Base-by-base conservation (phyloP, 2,797 vertebrate species). In the Microhierax caerulescens region DNA sequence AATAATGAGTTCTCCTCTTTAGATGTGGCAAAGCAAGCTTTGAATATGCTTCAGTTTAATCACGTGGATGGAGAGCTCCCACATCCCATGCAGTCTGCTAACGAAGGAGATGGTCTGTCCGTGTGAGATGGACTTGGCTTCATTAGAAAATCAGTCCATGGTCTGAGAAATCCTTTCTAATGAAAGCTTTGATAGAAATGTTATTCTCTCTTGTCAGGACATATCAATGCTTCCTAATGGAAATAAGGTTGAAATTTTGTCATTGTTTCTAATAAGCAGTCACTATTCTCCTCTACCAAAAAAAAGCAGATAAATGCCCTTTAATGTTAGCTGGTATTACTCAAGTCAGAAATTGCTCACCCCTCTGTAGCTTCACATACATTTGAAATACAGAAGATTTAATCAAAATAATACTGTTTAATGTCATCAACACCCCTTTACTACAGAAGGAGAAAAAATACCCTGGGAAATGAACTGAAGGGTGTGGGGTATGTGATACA, bases 191-290 rank as follows among this genome's bases (percentile, higher is more conserved):
- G 75, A 43, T 23, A 51, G 30, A 88, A 78, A 64, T 2, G 2
- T 59, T 89, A 2, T 43, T 91, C 28, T 37, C 18, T 88, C 25
- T 82, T 67, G 34, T 86, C n/a, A 78, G 37, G 34, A 76, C 25
- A 75, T 88, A 50, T 10, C 0, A 1, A 67, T 51, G 41, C 5
- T 72, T 83, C 88, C 60, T 56, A 43, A 69, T 59, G 23, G 53
- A 90, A 97, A 90, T 93, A 81, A 93, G 96, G 10, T 36, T 84
- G 61, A 54, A 50, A 54, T 57, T 63, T 88, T 90, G 34, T 89
- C 47, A 24, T 18, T 63, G 21, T 95, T 96, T 88, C 30, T 93
- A 82, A 15, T 28, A 86, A 39, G 14, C 54, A 7, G 11, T 59
- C 14, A 22, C 84, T 75, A 11, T 23, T 17, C 9, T 72, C 9